A percentile compares a stretch with the other conserved stretches of the same genome.
phyloP scores from a whole-genome alignment of 2,113 vertebrate species.

The Pycnonotus jocosus region DNA sequence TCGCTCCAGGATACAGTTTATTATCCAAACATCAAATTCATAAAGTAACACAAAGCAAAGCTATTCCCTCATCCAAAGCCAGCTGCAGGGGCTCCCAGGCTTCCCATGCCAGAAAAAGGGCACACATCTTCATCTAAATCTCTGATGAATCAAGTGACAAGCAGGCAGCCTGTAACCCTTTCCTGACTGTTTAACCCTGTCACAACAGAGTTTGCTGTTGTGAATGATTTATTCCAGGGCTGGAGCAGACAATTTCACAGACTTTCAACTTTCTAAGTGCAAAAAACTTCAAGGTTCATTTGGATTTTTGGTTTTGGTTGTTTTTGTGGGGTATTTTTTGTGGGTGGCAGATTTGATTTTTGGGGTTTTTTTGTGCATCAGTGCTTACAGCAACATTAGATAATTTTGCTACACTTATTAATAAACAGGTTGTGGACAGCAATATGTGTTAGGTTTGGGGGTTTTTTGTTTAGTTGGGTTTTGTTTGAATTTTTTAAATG shows the following conservation, averaged over 20 bases:
- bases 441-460: not conserved
- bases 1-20: not conserved
- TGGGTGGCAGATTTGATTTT: not conserved
- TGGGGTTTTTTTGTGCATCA: not conserved
- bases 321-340: not conserved
- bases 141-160: conserved; percentile 33
- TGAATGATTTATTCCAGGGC: not conserved
- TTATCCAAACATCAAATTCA: conserved; percentile 52
- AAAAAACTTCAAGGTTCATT: not conserved
- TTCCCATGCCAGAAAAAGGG: conserved; percentile 53
- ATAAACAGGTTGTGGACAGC: not conserved
- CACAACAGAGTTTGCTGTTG: not conserved
- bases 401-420: not conserved
- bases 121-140: conserved; percentile 37
- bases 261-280: not conserved
- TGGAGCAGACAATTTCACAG: not conserved
- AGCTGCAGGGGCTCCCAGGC: conserved; percentile 45
- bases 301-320: not conserved
- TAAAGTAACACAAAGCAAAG: conserved; percentile 46
- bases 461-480: not conserved
- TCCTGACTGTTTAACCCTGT: conserved; percentile 21
- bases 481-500: not conserved
- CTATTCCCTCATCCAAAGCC: conserved; percentile 39
- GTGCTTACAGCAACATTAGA: not conserved
- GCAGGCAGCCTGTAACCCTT: conserved; percentile 38